Conservation (phyloP, 2,888 invertebrate genomes). For the Agrotis puta region DNA sequence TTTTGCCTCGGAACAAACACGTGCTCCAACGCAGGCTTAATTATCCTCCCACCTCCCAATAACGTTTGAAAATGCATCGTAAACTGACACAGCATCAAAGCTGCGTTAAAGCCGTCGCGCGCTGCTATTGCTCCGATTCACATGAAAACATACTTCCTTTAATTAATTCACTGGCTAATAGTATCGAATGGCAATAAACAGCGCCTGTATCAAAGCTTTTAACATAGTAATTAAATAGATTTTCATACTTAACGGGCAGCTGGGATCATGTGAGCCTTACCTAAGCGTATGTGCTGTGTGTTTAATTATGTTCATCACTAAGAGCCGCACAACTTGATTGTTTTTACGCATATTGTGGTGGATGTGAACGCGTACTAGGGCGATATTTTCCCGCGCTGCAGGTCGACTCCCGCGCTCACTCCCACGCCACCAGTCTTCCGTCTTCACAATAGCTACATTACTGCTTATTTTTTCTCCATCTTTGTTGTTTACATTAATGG, state of each 20-base stretch:
- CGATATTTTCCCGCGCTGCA: slow-evolving; percentile 84
- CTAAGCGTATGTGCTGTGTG: slow-evolving; percentile 40
- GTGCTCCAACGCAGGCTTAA: slow-evolving; percentile 52
- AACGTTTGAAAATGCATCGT: slow-evolving; percentile 72
- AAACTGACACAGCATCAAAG: slow-evolving; percentile 79
- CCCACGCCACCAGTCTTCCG: slow-evolving; percentile 86
- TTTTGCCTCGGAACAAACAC: slow-evolving; percentile 8
- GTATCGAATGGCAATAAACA: slow-evolving; percentile 72
- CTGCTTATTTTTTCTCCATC: slow-evolving; percentile 83
- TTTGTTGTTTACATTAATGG: slow-evolving; percentile 84
- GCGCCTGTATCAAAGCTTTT: slow-evolving; percentile 64
- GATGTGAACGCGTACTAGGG: slow-evolving; percentile 78
- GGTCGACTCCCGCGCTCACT: slow-evolving; percentile 78
- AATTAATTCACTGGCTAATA: slow-evolving; percentile 72
- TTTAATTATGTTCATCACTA: slow-evolving; percentile 50
- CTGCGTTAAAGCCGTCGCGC: slow-evolving; percentile 65
- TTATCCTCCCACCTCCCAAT: slow-evolving; percentile 69
- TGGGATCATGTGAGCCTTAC: slow-evolving; percentile 37
- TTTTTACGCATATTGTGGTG: slow-evolving; percentile 66
- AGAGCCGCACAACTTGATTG: slow-evolving; percentile 47
- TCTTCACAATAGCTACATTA: slow-evolving; percentile 86
- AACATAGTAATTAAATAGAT: slow-evolving; percentile 63
- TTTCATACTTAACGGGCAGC: slow-evolving; percentile 59
- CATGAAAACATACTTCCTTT: slow-evolving; percentile 71
- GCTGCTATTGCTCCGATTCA: slow-evolving; percentile 67